phyloP scores from a whole-genome alignment of 2,797 vertebrate genomes.

The Mus caroli region DNA sequence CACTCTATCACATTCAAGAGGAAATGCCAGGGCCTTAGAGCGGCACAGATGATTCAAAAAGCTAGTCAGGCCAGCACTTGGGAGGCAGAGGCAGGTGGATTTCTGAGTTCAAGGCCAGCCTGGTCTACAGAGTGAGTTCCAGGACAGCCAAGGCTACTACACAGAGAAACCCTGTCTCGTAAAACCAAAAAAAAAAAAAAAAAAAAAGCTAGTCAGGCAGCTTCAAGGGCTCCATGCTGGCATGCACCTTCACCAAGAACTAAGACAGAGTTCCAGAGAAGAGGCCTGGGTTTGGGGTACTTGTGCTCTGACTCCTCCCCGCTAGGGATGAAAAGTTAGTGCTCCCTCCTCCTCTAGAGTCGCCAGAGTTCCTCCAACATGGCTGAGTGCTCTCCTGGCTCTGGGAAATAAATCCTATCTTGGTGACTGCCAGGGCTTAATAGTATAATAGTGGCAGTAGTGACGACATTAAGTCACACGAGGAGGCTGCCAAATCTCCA shows the following conservation, averaged over 20 bases:
- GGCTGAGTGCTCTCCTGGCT: background rate
- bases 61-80: too few relatives aligned
- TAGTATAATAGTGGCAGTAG: background rate
- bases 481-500: background rate
- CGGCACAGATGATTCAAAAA: background rate
- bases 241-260: background rate
- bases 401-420: background rate
- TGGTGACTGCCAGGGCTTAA: constrained; percentile 12
- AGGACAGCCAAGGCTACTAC: too few relatives aligned
- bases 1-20: background rate
- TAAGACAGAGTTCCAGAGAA: too few relatives aligned
- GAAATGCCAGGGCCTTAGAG: too few relatives aligned
- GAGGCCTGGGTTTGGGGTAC: rapidly evolving
- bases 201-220: too few relatives aligned
- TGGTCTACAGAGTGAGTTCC: too few relatives aligned
- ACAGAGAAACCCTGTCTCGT: too few relatives aligned
- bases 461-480: background rate
- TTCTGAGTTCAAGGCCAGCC: too few relatives aligned
- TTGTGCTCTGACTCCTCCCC: background rate
- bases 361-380: background rate
- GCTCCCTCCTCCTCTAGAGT: background rate
- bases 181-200: too few relatives aligned
- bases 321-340: background rate
- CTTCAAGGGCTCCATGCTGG: background rate
- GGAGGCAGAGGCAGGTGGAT: too few relatives aligned